Base-by-base conservation (phyloP, 2,113 vertebrate genomes). In the Sinocyclocheilus rhinocerous region DNA sequence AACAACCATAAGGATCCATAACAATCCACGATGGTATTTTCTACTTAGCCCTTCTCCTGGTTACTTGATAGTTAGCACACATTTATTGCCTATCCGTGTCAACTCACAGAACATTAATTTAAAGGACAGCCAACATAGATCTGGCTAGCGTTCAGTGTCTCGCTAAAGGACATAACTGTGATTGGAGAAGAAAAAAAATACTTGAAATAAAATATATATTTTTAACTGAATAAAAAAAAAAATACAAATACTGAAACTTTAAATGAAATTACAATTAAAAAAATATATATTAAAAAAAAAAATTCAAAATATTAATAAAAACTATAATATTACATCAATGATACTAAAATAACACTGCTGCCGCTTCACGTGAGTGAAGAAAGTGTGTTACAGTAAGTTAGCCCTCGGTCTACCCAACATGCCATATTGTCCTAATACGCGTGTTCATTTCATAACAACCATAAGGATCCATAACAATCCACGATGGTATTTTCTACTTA, bases 91-190 rank as follows among this genome's bases (percentile, higher is more conserved):
- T 36, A 39, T 36, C 33, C 1, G 33, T 72, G 69, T 70, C 69
- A 72, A 22, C 33, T 72, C 69, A 72, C 69, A 39, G 29, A 72
- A 39, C 69, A 39, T 8, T 39, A 72, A 73, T 73, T 73, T 22
- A 73, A 73, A 73, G 70, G 70, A 73, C 70, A 73, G 70, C 20
- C 70, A 72, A 72, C 69, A 39, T 39, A 33, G 33, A 72, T 33
- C 69, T 72, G 18, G 33, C 69, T 22, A 72, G 8, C 69, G 8
- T 39, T 39, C 69, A 72, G 69, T 72, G 16, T 39, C 26, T 39
- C 1, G 69, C 18, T 72, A 39, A 72, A 72, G 69, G 18, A 18
- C 69, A 39, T 39, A 72, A 39, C 18, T 72, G 69, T 72, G 33
- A 39, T 72, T 72, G 18, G 16, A 72, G 33, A 72, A 70, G 15